Evolutionary conservation across 2,113 vertebrate species (phyloP), one percentile per base, ranked within the genome.

Genomic region (Lepisosteus osseus): DNA sequence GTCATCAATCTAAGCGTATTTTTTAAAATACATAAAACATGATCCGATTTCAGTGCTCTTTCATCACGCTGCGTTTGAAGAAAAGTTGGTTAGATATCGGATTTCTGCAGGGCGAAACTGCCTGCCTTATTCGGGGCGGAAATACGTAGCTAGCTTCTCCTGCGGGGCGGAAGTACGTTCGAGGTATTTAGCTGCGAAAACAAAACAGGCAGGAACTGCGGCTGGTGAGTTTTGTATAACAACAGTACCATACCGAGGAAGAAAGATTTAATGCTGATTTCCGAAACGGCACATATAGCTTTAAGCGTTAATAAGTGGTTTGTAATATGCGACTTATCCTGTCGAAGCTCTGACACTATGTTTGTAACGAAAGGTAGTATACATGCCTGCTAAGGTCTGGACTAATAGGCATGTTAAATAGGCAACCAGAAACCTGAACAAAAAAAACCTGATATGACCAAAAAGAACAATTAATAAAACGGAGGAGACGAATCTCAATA

Each of bases 121-220:
- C 57, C 57, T n/a, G 57, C 57, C 3, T 3, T 59, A 3, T 59
- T 59, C 15, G 41, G 63, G 62, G 47, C 73, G 72, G 84, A 79
- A 70, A 76, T 61, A 59, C 69, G 40, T 51, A 75, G 78, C 83
- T 82, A 79, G 77, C 78, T 71, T 79, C 76, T 54, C 44, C 17
- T 2, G 62, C 67, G 61, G 81, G 67, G 82, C 88, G 86, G 88
- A 91, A 89, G 86, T 80, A 77, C 81, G 81, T 79, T 72, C 9
- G 47, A 12, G 56, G 77, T 79, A 56, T 80, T 77, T 85, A 89
- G 83, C 85, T 87, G 86, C 78, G 80, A 85, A 89, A 90, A 87
- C 84, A 90, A 90, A 90, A 90, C 84, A 89, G 89, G 82, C 72
- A 73, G 74, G 68, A 76, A 81, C 83, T 73, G 84, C 87, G 80